Evolutionary conservation across 2,888 invertebrate species (phyloP).

Genomic region (Melinopterus prodromus): DNA sequence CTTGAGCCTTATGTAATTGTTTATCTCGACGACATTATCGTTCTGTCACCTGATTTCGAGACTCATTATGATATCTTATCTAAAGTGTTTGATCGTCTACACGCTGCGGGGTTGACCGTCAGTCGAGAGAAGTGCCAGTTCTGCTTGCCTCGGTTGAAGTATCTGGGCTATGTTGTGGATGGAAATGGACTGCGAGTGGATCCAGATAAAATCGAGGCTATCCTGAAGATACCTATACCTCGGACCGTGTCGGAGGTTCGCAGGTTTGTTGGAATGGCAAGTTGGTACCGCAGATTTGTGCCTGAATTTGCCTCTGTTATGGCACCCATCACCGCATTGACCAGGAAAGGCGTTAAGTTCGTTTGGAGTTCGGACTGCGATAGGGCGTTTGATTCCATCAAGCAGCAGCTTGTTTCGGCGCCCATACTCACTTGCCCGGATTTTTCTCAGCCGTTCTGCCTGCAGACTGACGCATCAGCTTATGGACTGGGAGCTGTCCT

Average conservation of each 20-base stretch:
- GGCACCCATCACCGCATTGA: conserved; percentile 32
- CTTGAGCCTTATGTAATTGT: too few relatives aligned
- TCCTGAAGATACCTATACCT: conserved; percentile 37
- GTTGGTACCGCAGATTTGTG: too few relatives aligned
- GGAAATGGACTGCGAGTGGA: conserved; percentile 43
- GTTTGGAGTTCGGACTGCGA: conserved; percentile 30
- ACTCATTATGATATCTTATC: too few relatives aligned
- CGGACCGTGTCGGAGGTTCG: conserved; percentile 37
- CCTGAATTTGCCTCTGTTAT: conserved; percentile 34
- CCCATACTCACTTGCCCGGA: too few relatives aligned
- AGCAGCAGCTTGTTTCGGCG: conserved; percentile 30
- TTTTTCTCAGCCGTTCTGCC: too few relatives aligned
- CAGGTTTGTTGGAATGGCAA: conserved; percentile 38
- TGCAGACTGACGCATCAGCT: too few relatives aligned
- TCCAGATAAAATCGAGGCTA: too few relatives aligned
- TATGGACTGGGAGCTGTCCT: too few relatives aligned
- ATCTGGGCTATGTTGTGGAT: conserved; percentile 50
- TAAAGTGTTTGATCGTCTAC: too few relatives aligned
- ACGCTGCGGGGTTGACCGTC: conserved; percentile 41
- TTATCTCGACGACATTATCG: too few relatives aligned
- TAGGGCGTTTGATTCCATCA: conserved; percentile 27
- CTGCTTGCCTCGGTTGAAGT: conserved; percentile 42
- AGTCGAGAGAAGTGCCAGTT: conserved; percentile 45
- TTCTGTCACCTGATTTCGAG: too few relatives aligned
- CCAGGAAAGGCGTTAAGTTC: conserved; percentile 34